Conservation (phyloP, 2,888 invertebrate genomes). For the Hemicrepidius hirtus region DNA sequence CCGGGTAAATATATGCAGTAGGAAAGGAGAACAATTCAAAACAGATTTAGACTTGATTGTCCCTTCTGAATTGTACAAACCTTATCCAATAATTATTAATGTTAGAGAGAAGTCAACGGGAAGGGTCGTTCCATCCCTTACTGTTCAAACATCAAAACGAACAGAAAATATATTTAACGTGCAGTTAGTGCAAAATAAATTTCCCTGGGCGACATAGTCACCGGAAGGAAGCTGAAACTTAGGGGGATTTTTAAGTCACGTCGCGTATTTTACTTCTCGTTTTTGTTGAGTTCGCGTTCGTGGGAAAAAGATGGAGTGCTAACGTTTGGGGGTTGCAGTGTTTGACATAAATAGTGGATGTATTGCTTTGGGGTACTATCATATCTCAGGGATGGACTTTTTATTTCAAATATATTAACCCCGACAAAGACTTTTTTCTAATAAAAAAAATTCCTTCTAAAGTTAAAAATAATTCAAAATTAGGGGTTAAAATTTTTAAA, state of each 20-base stretch:
- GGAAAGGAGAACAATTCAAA: conserved; percentile 21
- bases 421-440: background rate
- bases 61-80: conserved; percentile 22
- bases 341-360: conserved; percentile 47
- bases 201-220: conserved; percentile 51
- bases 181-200: conserved; percentile 52
- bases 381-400: conserved; percentile 46
- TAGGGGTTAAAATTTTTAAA: no score
- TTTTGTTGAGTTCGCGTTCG: conserved; percentile 20
- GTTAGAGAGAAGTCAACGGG: background rate
- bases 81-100: conserved; percentile 2
- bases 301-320: conserved; percentile 46
- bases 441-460: no score
- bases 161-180: conserved; percentile 52
- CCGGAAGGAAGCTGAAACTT: conserved; percentile 51
- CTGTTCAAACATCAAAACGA: conserved; percentile 38
- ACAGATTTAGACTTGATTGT: conserved; percentile 34
- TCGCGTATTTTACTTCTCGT: conserved; percentile 34
- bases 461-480: no score
- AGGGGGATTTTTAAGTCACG: conserved; percentile 47
- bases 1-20: background rate
- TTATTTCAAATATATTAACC: background rate
- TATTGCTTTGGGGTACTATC: conserved; percentile 45
- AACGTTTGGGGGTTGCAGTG: conserved; percentile 44
- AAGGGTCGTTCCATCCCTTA: conserved; percentile 28